Conservation (phyloP, 2,888 invertebrate species). For the Ormyrus nitidulus region DNA sequence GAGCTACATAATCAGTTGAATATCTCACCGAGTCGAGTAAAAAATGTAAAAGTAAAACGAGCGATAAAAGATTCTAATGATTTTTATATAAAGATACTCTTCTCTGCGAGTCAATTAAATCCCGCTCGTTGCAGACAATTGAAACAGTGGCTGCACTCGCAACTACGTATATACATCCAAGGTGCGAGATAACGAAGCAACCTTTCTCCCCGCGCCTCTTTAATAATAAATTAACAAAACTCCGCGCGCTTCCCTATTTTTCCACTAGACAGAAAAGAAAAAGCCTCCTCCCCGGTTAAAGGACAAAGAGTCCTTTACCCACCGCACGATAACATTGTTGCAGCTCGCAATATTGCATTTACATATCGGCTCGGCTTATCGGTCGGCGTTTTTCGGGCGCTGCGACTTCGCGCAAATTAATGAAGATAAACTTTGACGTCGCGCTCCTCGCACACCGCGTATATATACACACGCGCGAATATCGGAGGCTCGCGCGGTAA, state of each 20-base stretch:
- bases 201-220: background rate
- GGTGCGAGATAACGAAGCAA: constrained; percentile 37
- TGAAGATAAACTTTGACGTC: constrained; percentile 57
- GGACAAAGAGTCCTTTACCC: constrained; percentile 31
- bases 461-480: background rate
- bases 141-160: constrained; percentile 11
- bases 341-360: constrained; percentile 48
- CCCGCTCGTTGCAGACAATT: constrained; percentile 26
- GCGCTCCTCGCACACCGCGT: background rate
- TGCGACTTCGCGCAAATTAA: constrained; percentile 53
- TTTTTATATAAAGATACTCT: constrained; percentile 10
- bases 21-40: too few relatives aligned
- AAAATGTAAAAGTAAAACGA: too few relatives aligned
- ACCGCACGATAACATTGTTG: constrained; percentile 55
- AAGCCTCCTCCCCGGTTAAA: background rate
- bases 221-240: constrained; percentile 44
- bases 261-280: constrained; percentile 10
- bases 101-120: constrained; percentile 44
- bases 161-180: background rate
- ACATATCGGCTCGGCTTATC: constrained; percentile 53
- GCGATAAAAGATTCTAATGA: constrained; percentile 13
- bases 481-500: constrained; percentile 41
- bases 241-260: background rate
- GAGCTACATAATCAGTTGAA: too few relatives aligned
- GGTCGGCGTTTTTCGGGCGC: constrained; percentile 9